These are phyloP conservation scores for Brachypteracias leptosomus DNA, from an alignment of 2,113 vertebrate species.

Conservation along the genomic window DNA sequence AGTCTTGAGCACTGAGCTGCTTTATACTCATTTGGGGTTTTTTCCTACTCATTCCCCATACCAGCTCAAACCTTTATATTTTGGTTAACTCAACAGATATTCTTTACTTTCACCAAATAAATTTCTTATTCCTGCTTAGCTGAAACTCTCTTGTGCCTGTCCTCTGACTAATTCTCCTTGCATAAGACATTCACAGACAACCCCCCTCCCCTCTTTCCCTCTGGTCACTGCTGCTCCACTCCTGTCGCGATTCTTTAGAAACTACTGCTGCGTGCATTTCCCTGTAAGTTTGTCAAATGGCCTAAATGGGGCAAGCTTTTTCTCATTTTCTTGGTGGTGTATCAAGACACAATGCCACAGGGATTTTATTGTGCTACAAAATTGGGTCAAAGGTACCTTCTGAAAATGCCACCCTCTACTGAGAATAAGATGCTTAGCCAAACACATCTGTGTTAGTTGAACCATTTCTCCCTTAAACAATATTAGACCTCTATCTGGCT, in stretches of 20 bases:
- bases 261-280: not conserved
- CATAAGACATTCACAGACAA: not conserved
- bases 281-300: not conserved
- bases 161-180: not conserved
- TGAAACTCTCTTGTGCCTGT: not conserved
- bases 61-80: not conserved
- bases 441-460: not conserved
- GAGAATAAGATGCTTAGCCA: not conserved
- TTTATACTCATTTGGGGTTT: not conserved
- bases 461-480: not conserved
- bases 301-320: not conserved
- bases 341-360: not conserved
- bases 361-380: not conserved
- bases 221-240: not conserved
- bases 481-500: not conserved
- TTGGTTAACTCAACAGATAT: not conserved
- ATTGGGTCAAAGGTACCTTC: not conserved
- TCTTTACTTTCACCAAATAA: not conserved
- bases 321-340: not conserved
- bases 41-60: not conserved
- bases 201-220: not conserved
- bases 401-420: not conserved
- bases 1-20: not conserved
- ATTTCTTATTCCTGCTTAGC: not conserved
- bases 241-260: not conserved